Evolutionary conservation across 2,888 invertebrate species (phyloP), one percentile per base, ranked within the genome.

Genomic region (Ptycholaimellus sp.): DNA sequence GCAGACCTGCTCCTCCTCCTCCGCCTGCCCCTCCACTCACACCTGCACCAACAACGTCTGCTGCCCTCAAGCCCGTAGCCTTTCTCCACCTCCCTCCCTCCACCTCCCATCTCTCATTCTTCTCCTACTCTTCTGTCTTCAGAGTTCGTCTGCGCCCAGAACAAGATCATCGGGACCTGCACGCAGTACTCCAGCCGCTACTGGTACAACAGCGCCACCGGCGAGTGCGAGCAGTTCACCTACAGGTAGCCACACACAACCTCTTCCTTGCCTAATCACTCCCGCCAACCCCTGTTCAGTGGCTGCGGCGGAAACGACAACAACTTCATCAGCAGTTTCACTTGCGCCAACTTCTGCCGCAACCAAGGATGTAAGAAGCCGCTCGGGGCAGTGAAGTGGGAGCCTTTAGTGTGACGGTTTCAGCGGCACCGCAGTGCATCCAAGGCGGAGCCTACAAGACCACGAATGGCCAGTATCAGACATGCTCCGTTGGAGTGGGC

Each of bases 231-330:
- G 30, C 46, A 44, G 3, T 51, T 51, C 39, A 45, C 46, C 22
- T 51, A 48, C 36, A n/a, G n/a, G n/a, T n/a, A n/a, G n/a, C n/a
- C n/a, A n/a, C n/a, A n/a, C n/a, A n/a, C n/a, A n/a, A n/a, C n/a
- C n/a, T n/a, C n/a, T n/a, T n/a, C n/a, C n/a, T n/a, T n/a, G n/a
- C n/a, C n/a, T n/a, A n/a, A n/a, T n/a, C n/a, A n/a, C n/a, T n/a
- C n/a, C n/a, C n/a, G n/a, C n/a, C n/a, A n/a, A n/a, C n/a, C n/a
- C n/a, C n/a, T n/a, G n/a, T n/a, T n/a, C n/a, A n/a, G n/a, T n/a
- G 51, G 51, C 30, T 51, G 51, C 31, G 48, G 49, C 27, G 50
- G 51, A 30, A 51, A 51, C 35, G 48, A 48, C 39, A 51, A 51
- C 40, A 51, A 51, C 42, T 51, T 51, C 30, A 46, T 45, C 33